Evolutionary conservation across 35 echinoderm and acorn worm species (phyloP), one percentile per base, ranked within the genome.

Genomic region (Diadema setosum): DNA sequence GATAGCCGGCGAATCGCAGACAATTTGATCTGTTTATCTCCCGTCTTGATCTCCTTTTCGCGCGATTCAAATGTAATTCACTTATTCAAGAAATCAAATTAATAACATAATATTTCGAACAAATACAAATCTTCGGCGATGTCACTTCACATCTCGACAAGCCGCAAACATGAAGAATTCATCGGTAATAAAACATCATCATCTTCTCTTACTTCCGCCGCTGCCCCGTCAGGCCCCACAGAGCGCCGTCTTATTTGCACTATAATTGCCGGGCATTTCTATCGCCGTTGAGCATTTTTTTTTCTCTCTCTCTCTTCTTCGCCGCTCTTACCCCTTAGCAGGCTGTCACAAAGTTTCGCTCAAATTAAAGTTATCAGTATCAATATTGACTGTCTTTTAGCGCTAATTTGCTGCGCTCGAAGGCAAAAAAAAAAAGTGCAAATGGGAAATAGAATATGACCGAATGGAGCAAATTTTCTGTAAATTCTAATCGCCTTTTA

Each of bases 311-410:
- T n/a, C n/a, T n/a, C n/a, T n/a, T n/a, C n/a, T n/a, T n/a, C n/a
- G n/a, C n/a, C n/a, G n/a, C n/a, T n/a, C n/a, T n/a, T n/a, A n/a
- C n/a, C n/a, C n/a, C n/a, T n/a, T n/a, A 34, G 63, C 40, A 78
- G 73, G 14, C 73, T 44, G 73, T 78, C 73, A 78, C 73, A 78
- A 39, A 42, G 33, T 78, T 78, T 78, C 73, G 25, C 40, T 78
- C 73, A 78, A 78, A 78, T 78, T 78, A 78, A 78, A 78, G 73
- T 78, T 78, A 78, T 78, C 73, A 78, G 27, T 78, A 78, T 78
- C 73, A 78, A 78, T 78, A 78, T 78, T 78, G 73, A 78, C 73
- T 78, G 73, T 78, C 73, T 78, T 78, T 78, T 78, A 78, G 73
- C 35, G 40, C 73, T 78, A 78, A 78, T 78, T 78, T 78, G 73